Evolutionary conservation across 2,797 vertebrate species (phyloP), one percentile per base, ranked within the genome.

Genomic region (Heliangelus exortis): DNA sequence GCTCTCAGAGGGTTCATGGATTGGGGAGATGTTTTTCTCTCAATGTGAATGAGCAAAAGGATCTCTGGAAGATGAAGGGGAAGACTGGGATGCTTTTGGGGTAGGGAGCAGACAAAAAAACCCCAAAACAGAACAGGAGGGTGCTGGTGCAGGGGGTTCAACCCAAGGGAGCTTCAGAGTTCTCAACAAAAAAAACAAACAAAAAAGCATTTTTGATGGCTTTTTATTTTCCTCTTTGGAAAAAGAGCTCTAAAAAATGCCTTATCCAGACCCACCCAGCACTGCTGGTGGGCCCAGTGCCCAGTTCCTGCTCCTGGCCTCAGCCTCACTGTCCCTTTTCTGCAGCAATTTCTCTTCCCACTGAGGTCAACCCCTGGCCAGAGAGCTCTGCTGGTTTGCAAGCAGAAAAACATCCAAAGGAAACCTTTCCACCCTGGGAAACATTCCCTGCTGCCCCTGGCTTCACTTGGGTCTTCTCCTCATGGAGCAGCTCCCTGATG

Each of bases 321-420:
- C 88, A 15, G 88, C 21, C 50, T 80, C 11, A 2, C 47, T 6
- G 41, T 78, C 88, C 88, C 87, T 91, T 96, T 90, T 90, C 85
- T 93, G 88, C 69, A 39, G 88, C 50, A 54, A 68, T 86, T 91
- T 91, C 53, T 86, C 94, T 91, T 91, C 96, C 94, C 88, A 63
- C 87, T 83, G 87, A 94, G 92, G 90, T 90, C 90, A 91, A 61
- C 0, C 0, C 4, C 77, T 7, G 74, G 54, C 31, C 83, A 95
- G 94, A 95, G 81, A 92, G 88, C 9, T 0, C 47, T 3, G 33
- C 31, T 86, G 90, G 92, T 95, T 93, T 88, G 77, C 77, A 41
- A 81, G 73, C 3, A 58, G 82, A 66, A 89, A 90, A 91, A 62
- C 77, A 66, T 78, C 62, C 84, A 72, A 39, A 81, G 0, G 36